Base-by-base conservation (phyloP, 2,797 vertebrate genomes). In the Pempheris klunzingeri region DNA sequence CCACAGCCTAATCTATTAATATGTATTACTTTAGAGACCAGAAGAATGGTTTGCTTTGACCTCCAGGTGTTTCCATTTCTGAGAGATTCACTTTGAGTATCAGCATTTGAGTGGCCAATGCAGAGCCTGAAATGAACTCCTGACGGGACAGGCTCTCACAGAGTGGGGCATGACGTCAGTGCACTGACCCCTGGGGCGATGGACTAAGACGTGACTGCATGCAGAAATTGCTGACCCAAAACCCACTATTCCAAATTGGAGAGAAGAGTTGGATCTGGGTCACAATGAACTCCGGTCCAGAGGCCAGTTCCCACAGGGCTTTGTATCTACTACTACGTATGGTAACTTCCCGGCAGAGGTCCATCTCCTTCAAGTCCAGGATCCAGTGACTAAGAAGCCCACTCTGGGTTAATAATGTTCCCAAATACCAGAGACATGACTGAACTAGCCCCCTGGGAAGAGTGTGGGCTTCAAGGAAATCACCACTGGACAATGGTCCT, bases 391-490 rank as follows among this genome's bases (percentile, higher is more conserved):
- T 93, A 91, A 93, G 81, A 90, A 68, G 78, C 63, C 64, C 41
- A 77, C 79, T 86, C 73, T 82, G 66, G 79, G 60, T 85, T 85
- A 82, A 83, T 86, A 88, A 85, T 22, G 39, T 86, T 87, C 72
- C 53, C 69, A 89, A 92, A 95, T 94, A 91, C 90, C 89, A 92
- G 64, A 93, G 73, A 53, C 82, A 60, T 92, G 89, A 93, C 82
- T 83, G 78, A 87, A 80, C 64, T 71, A 71, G 70, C 54, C 88
- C 80, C 73, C 57, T 80, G 89, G 89, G 86, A 83, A 86, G 83
- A 71, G 64, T 70, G 78, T 85, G 83, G 85, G 87, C 78, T 86
- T 88, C 69, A 80, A 91, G 76, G 60, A 89, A 87, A 79, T 79
- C 72, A 50, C 32, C 32, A 50, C 60, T 53, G 65, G 66, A 84